Conservation (phyloP, 2,888 invertebrate genomes). For the Raillietiella orientalis region DNA sequence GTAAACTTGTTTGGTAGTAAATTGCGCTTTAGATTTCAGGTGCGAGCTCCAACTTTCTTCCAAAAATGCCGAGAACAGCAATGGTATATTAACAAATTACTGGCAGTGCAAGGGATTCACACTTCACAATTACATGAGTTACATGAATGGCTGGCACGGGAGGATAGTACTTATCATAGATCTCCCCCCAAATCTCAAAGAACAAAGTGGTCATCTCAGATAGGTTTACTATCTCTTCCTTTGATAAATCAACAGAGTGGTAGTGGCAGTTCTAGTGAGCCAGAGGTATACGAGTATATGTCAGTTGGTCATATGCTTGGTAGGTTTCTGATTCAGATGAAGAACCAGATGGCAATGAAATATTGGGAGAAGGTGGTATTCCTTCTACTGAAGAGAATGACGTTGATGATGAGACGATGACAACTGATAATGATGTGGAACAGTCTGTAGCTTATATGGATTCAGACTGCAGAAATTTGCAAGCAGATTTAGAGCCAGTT, state of each 20-base stretch:
- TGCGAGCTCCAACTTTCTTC: slow-evolving; percentile 69
- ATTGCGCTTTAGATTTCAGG: slow-evolving; percentile 32
- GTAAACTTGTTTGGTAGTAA: neutral
- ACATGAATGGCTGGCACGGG: slow-evolving; percentile 26
- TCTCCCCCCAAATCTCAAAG: too few species aligned
- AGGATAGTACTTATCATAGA: neutral
- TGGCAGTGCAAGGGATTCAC: slow-evolving; percentile 44
- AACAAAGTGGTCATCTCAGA: too few species aligned
- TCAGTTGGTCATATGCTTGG: too few species aligned
- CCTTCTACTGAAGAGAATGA: slow-evolving; percentile 33
- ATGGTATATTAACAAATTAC: slow-evolving; percentile 59
- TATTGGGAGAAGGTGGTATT: slow-evolving; percentile 1
- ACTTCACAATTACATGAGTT: slow-evolving; percentile 47
- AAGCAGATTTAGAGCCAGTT: too few species aligned
- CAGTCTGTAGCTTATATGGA: neutral
- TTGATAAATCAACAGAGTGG: too few species aligned
- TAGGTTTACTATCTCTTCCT: too few species aligned
- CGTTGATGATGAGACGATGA: slow-evolving; percentile 49
- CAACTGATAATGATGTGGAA: slow-evolving; percentile 9
- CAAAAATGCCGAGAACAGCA: slow-evolving; percentile 75
- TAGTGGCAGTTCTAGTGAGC: too few species aligned
- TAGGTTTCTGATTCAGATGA: slow-evolving; percentile 7
- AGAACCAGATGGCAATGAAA: slow-evolving; percentile 5
- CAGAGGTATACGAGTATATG: too few species aligned
- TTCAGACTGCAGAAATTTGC: too few species aligned